Base-by-base conservation (phyloP, 2,888 invertebrate species). In the Phragmatobia fuliginosa region DNA sequence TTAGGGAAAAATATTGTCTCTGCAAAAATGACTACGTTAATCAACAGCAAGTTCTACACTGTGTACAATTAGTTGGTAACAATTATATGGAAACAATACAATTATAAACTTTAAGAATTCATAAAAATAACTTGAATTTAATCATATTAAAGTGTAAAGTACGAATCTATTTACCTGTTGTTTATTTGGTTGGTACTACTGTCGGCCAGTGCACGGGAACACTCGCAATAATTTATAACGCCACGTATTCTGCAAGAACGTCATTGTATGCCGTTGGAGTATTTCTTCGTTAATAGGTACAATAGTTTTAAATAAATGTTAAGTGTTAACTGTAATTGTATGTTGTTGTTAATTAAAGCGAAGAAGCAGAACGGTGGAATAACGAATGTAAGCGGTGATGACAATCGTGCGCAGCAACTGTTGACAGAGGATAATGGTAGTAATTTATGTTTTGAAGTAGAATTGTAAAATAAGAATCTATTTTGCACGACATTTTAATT, bases 301-400 rank as follows among this genome's bases (percentile, higher is more conserved):
- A 75, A 71, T 77, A 74, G 69, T 71, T 75, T n/a, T 62, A 66
- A 31, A 21, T 62, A 21, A 62, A 41, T 75, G 70, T 79, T 71
- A 67, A 73, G 59, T 75, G 58, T 83, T 69, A 74, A 71, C 41
- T 73, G 63, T 79, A 79, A 83, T 75, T 66, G 67, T 78, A 80
- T 85, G 85, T 87, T 88, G 84, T 92, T 93, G 86, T 93, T 89
- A 89, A 88, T 91, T 92, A 91, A 94, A 95, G 94, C 92, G 73
- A 94, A 90, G 94, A 94, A 93, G 94, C 90, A 87, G 89, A 94
- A 90, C 90, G 89, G 89, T 88, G 93, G 90, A 77, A 87, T 92
- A 79, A 83, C 89, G 80, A 91, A 90, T 90, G 85, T 91, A 86
- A 86, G 87, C 90, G 80, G 89, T 80, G 91, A 89, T 78, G 91